Evolutionary conservation across 2,888 invertebrate species (phyloP).

Genomic region (Mythimna loreyi): DNA sequence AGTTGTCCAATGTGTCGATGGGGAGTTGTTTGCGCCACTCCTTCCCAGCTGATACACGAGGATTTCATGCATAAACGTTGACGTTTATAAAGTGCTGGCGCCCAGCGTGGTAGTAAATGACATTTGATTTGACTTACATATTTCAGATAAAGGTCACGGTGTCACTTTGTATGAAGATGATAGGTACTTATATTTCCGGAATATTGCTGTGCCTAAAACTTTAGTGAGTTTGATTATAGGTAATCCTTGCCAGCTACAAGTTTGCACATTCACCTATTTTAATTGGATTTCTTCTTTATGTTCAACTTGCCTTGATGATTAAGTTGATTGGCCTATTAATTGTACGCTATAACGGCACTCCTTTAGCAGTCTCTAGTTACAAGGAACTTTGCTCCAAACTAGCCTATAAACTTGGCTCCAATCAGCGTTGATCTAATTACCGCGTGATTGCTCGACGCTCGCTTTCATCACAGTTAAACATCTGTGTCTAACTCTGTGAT

Average conservation of each 20-base stretch:
- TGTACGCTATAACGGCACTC: not conserved
- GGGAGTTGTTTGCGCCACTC: too few species aligned
- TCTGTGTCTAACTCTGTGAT: conserved; percentile 2
- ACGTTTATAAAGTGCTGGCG: too few species aligned
- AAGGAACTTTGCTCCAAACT: not conserved
- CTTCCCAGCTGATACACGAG: too few species aligned
- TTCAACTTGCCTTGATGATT: not conserved
- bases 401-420: not conserved
- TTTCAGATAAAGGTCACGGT: too few species aligned
- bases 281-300: not conserved
- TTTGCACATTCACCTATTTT: not conserved
- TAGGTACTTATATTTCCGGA: too few species aligned
- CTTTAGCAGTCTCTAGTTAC: not conserved
- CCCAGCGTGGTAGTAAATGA: too few species aligned
- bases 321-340: not conserved
- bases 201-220: not conserved
- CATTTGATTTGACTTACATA: too few species aligned
- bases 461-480: conserved; percentile 15
- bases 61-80: too few species aligned
- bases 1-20: too few species aligned
- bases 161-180: too few species aligned
- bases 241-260: not conserved
- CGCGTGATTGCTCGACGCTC: not conserved
- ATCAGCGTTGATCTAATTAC: conserved; percentile 20
- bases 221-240: not conserved